Evolutionary conservation across 1,140 invertebrate genomes (phyloP).

Genomic region (Drosophila lacertosa): DNA sequence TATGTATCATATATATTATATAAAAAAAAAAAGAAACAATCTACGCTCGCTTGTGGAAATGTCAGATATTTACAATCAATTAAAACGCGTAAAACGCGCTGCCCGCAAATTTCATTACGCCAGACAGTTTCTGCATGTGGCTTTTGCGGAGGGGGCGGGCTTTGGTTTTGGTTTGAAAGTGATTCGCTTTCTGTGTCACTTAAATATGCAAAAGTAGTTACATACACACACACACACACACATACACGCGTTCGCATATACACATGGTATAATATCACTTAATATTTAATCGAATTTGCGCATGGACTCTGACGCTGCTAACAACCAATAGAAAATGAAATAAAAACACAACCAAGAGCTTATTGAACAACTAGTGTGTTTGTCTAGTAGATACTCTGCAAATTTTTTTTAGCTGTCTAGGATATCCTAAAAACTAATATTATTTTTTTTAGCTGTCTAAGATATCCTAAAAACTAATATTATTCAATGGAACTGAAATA

Average conservation of each 20-base stretch:
- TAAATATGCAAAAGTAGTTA: slow-evolving; percentile 79
- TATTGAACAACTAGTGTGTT: background rate
- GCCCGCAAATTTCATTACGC: slow-evolving; percentile 77
- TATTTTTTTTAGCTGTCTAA: too few species aligned
- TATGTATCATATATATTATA: background rate
- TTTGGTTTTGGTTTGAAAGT: slow-evolving; percentile 49
- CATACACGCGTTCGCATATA: background rate
- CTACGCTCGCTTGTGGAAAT: slow-evolving; percentile 40
- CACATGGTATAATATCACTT: slow-evolving; percentile 64
- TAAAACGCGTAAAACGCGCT: slow-evolving; percentile 72
- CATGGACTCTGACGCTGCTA: slow-evolving; percentile 45
- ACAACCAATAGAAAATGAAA: slow-evolving; percentile 19
- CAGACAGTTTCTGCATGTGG: slow-evolving; percentile 30
- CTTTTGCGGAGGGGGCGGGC: background rate
- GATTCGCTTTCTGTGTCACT: slow-evolving; percentile 72
- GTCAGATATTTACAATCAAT: slow-evolving; percentile 78
- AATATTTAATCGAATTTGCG: slow-evolving; percentile 77
- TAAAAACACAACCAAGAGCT: background rate
- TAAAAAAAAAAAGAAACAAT: too few species aligned
- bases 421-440: background rate
- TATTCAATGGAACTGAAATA: too few species aligned
- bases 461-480: background rate
- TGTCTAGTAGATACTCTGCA: background rate
- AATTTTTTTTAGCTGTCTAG: too few species aligned
- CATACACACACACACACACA: slow-evolving; percentile 19